Base-by-base conservation (phyloP, 2,888 invertebrate species). In the Carcina quercana region DNA sequence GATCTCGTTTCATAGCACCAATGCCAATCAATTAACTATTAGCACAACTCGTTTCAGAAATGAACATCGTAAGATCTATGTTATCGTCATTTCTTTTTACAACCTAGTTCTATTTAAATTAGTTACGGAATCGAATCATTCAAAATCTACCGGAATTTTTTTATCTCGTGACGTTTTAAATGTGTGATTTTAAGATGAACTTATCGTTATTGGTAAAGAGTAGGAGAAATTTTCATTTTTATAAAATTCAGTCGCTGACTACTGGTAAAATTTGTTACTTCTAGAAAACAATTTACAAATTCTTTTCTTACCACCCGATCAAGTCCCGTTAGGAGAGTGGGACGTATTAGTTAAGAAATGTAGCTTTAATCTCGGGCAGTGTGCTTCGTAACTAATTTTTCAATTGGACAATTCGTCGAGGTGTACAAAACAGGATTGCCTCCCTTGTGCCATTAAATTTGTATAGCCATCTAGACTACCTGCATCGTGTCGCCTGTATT, bases 201-300 rank as follows among this genome's bases (percentile, higher is more conserved):
- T 70, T 72, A 75, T 61, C 47, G 50, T 66, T 65, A 61, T 69
- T 60, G 62, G 61, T 75, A 70, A 69, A 69, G n/a, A n/a, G n/a
- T n/a, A 73, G 67, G 72, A 69, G 60, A 66, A 65, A 66, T 71
- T 55, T 67, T 61, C 55, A 10, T 11, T 50, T 65, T 76, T 80
- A 79, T 69, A 80, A 82, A 80, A 78, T 79, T 83, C 82, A 80
- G 82, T 83, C 83, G 70, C 76, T 57, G 70, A 67, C 83, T 82
- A 80, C 74, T 71, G 65, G 51, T 72, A 70, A 78, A 72, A 69
- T 72, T 60, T 28, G 27, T 74, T 80, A 80, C 63, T 49, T 53
- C 74, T 82, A 80, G 68, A 79, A 80, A 80, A 75, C 50, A 66
- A 69, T 72, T 74, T 70, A 73, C 66, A 78, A 72, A 71, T 59